phyloP scores from a whole-genome alignment of 2,888 invertebrate genomes.

The Xylocampa areola region DNA sequence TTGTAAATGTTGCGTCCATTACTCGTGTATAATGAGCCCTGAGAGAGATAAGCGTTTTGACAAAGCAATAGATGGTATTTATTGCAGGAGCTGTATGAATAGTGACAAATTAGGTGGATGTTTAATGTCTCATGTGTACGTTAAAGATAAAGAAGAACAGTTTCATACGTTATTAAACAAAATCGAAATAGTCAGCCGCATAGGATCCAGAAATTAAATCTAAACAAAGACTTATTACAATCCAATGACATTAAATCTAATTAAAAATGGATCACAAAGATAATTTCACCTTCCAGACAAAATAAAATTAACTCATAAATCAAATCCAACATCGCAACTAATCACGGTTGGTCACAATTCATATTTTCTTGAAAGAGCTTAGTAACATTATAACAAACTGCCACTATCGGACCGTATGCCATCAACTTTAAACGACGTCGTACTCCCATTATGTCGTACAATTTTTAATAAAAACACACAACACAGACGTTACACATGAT shows the following conservation, averaged over 20 bases:
- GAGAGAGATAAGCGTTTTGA: slow-evolving; percentile 61
- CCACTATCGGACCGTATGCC: slow-evolving; percentile 54
- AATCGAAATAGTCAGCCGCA: too few relatives aligned
- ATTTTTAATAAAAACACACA: slow-evolving; percentile 81
- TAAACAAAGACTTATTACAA: too few relatives aligned
- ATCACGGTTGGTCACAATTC: slow-evolving; percentile 49
- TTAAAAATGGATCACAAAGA: background rate
- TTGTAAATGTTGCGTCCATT: slow-evolving; percentile 74
- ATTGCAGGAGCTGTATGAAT: slow-evolving; percentile 50
- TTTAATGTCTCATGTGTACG: slow-evolving; percentile 39
- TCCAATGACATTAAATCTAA: slow-evolving; percentile 26
- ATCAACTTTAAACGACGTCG: slow-evolving; percentile 65
- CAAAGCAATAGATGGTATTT: slow-evolving; percentile 64
- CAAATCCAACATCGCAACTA: slow-evolving; percentile 49
- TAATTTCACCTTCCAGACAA: background rate
- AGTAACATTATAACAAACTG: slow-evolving; percentile 53
- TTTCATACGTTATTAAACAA: too few relatives aligned
- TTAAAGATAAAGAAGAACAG: slow-evolving; percentile 25
- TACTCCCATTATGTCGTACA: slow-evolving; percentile 65
- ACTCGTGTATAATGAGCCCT: slow-evolving; percentile 67
- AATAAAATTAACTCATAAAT: slow-evolving; percentile 44
- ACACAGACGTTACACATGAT: slow-evolving; percentile 76
- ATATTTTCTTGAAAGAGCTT: slow-evolving; percentile 60
- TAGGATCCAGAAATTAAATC: too few relatives aligned
- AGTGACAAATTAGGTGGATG: slow-evolving; percentile 33